These are phyloP conservation scores for Hylaeus volcanicus DNA, from an alignment of 1,140 invertebrate species.

Conservation along the genomic window DNA sequence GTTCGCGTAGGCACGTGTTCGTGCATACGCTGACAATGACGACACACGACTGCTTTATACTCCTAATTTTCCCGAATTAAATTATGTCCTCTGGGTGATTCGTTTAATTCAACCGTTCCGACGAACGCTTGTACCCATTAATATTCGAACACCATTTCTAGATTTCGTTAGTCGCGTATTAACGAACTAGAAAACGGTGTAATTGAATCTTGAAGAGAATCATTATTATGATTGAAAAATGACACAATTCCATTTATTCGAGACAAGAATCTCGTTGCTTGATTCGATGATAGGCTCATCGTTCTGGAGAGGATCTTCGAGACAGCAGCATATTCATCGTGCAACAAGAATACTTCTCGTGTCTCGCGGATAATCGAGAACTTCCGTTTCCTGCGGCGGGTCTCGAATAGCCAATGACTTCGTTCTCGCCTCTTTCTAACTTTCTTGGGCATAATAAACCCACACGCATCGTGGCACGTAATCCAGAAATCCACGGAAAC, in stretches of 20 bases:
- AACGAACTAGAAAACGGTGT: too few species aligned
- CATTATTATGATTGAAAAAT: too few species aligned
- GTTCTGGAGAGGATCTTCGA: background rate
- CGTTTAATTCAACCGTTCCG: background rate
- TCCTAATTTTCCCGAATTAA: background rate
- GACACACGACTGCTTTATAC: background rate
- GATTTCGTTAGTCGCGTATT: too few species aligned
- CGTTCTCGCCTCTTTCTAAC: conserved; percentile 51
- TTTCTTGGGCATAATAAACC: conserved; percentile 38
- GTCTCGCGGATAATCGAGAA: conserved; percentile 67
- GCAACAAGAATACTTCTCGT: conserved; percentile 48
- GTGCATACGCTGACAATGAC: background rate
- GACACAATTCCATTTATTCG: too few species aligned
- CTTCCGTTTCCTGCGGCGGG: conserved; percentile 72
- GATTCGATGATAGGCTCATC: background rate
- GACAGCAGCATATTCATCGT: background rate
- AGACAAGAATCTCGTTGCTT: too few species aligned
- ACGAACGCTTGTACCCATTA: background rate
- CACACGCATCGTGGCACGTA: conserved; percentile 12
- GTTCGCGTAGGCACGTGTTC: conserved; percentile 26
- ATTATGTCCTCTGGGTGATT: background rate
- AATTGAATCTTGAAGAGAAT: too few species aligned
- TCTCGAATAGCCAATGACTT: conserved; percentile 72
- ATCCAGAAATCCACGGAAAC: conserved; percentile 44
- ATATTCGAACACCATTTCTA: background rate